A percentile compares a stretch with the other conserved stretches of the same genome.
These are phyloP conservation scores for Habropoda laboriosa DNA, from an alignment of 1,140 invertebrate species.

Conservation along the genomic window DNA sequence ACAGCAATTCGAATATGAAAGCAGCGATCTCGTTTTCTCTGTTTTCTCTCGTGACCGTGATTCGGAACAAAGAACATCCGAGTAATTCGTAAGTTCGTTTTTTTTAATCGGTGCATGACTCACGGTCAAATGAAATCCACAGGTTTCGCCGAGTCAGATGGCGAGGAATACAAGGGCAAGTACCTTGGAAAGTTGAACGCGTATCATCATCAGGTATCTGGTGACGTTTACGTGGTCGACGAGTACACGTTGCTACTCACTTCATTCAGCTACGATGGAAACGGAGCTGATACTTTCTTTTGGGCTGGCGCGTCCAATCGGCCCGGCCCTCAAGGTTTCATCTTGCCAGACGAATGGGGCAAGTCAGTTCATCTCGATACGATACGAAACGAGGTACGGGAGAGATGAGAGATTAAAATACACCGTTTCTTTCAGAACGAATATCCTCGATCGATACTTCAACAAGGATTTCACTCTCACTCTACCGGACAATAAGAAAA, in stretches of 20 bases:
- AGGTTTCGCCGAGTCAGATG: conserved; percentile 79
- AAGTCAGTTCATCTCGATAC: conserved; percentile 84
- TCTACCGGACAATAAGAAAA: conserved; percentile 92
- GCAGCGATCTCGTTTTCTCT: neutral
- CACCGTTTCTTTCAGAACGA: conserved; percentile 86
- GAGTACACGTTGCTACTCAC: conserved; percentile 91
- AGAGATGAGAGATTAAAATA: neutral
- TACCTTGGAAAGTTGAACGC: conserved; percentile 93
- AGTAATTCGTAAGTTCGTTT: neutral
- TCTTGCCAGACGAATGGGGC: conserved; percentile 93
- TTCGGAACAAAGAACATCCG: neutral
- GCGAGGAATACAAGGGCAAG: conserved; percentile 90
- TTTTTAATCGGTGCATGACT: neutral
- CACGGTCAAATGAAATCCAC: neutral
- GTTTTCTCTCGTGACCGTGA: conserved; percentile 1
- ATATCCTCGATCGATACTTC: conserved; percentile 91
- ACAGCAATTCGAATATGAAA: neutral
- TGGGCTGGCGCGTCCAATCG: conserved; percentile 94
- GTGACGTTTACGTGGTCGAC: conserved; percentile 95
- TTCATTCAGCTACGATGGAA: conserved; percentile 95
- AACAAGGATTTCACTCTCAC: conserved; percentile 93
- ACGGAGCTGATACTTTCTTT: conserved; percentile 95
- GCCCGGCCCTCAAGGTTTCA: conserved; percentile 94
- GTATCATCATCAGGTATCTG: conserved; percentile 94
- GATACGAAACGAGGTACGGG: neutral